These are phyloP conservation scores for Rhinophrynus dorsalis DNA, from an alignment of 2,797 vertebrate species.

Conservation along the genomic window DNA sequence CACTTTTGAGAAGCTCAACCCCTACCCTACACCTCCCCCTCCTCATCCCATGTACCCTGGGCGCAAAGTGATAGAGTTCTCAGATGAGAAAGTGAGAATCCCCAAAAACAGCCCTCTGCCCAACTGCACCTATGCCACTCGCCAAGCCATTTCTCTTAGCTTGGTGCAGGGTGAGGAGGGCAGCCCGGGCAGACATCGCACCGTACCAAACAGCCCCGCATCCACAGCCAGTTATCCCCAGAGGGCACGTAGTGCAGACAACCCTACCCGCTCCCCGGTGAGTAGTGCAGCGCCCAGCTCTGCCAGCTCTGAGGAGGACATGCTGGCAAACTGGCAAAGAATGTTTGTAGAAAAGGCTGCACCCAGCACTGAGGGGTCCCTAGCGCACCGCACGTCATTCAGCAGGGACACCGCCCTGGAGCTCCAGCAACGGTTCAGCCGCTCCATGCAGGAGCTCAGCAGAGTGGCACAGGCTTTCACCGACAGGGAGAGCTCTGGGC, in stretches of 20 bases:
- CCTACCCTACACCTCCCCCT: slow-evolving; percentile 86
- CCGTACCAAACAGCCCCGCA: slow-evolving; percentile 74
- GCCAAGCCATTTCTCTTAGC: slow-evolving; percentile 95
- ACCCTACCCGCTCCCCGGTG: slow-evolving; percentile 69
- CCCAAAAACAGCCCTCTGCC: slow-evolving; percentile 94
- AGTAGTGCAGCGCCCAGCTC: slow-evolving; percentile 87
- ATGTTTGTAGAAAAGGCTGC: slow-evolving; percentile 92
- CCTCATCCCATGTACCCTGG: slow-evolving; percentile 86
- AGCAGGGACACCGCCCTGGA: slow-evolving; percentile 77
- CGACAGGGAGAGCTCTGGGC: slow-evolving; percentile 79
- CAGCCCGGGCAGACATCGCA: slow-evolving; percentile 66
- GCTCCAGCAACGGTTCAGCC: slow-evolving; percentile 71
- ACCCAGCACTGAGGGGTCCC: slow-evolving; percentile 63
- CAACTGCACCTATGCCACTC: slow-evolving; percentile 93
- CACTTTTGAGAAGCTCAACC: slow-evolving; percentile 89
- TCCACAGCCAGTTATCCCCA: slow-evolving; percentile 66
- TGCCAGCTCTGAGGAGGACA: slow-evolving; percentile 89
- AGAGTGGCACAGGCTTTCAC: slow-evolving; percentile 70
- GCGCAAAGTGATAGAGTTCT: slow-evolving; percentile 94
- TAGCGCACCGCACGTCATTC: slow-evolving; percentile 84
- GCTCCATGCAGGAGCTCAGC: slow-evolving; percentile 66
- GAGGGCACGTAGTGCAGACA: slow-evolving; percentile 36
- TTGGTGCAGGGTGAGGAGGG: slow-evolving; percentile 84
- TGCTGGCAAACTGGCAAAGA: slow-evolving; percentile 92
- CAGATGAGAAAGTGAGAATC: slow-evolving; percentile 93